phyloP scores from a whole-genome alignment of 1,140 invertebrate genomes.

The Pristionchus pacificus region DNA sequence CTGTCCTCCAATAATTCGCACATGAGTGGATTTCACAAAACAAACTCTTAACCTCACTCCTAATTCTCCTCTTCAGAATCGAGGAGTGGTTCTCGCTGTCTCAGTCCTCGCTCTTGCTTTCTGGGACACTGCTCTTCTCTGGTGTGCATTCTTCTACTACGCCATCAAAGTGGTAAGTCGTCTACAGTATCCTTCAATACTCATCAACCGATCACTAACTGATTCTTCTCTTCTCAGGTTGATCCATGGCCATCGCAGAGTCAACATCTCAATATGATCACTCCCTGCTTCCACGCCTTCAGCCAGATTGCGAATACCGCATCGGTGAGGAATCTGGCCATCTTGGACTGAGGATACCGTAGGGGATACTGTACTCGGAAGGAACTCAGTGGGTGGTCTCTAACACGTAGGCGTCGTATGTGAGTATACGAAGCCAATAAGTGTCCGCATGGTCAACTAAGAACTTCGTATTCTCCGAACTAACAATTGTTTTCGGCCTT shows the following conservation, averaged over 20 bases:
- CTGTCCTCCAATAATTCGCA: too few relatives aligned
- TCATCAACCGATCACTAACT: background rate
- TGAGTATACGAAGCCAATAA: too few relatives aligned
- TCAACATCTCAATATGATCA: constrained; percentile 34
- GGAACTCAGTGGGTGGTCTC: too few relatives aligned
- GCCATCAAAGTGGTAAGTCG: constrained; percentile 35
- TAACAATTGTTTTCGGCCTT: too few relatives aligned
- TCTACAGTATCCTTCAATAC: background rate
- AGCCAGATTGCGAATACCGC: constrained; percentile 47
- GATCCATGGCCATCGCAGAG: background rate
- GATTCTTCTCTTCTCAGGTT: background rate
- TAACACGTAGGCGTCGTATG: too few relatives aligned
- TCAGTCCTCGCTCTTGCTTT: constrained; percentile 42
- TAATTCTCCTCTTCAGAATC: constrained; percentile 37
- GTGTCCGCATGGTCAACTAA: too few relatives aligned
- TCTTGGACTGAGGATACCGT: too few relatives aligned
- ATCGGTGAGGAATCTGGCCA: constrained; percentile 40
- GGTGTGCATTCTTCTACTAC: constrained; percentile 48
- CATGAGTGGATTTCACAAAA: too few relatives aligned
- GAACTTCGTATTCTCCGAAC: too few relatives aligned
- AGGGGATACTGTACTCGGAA: too few relatives aligned
- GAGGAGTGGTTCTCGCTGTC: constrained; percentile 45
- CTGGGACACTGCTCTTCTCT: constrained; percentile 48
- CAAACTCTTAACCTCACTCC: too few relatives aligned
- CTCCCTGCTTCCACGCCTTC: constrained; percentile 39